These are phyloP conservation scores for Xestia rhomboidea DNA, from an alignment of 2,888 invertebrate species.

Conservation along the genomic window DNA sequence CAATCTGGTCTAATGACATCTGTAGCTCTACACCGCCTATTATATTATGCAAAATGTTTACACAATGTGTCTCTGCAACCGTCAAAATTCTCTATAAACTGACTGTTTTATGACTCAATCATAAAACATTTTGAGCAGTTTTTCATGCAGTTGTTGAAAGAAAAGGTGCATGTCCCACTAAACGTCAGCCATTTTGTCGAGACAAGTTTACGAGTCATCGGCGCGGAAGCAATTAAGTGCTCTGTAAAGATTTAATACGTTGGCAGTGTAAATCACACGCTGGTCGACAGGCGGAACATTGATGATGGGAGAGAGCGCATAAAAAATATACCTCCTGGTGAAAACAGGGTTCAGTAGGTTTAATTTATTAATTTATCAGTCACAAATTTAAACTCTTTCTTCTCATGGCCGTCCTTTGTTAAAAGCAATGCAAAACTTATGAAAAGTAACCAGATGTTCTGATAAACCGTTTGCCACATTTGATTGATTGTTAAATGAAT, in stretches of 20 bases:
- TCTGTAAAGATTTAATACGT: conserved; percentile 80
- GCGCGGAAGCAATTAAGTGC: conserved; percentile 83
- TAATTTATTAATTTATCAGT: background rate
- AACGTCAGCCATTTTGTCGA: conserved; percentile 56
- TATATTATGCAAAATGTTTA: conserved; percentile 6
- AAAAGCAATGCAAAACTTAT: background rate
- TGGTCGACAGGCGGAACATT: conserved; percentile 71
- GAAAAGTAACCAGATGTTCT: background rate
- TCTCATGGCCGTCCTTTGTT: no score
- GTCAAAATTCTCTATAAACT: conserved; percentile 9
- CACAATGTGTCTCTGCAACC: background rate
- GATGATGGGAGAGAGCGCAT: conserved; percentile 62
- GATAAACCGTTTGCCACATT: background rate
- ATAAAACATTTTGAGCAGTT: conserved; percentile 19
- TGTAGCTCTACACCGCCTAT: background rate
- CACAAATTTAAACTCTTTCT: background rate
- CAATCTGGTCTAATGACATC: background rate
- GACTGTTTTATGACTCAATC: background rate
- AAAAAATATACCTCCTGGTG: background rate
- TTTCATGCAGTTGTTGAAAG: conserved; percentile 51
- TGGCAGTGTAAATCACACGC: conserved; percentile 73
- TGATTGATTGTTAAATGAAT: no score
- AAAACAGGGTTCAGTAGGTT: conserved; percentile 47
- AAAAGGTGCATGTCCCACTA: conserved; percentile 57
- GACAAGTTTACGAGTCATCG: conserved; percentile 72